Conservation (phyloP, 2,888 invertebrate genomes). For the Orchestes rusci region DNA sequence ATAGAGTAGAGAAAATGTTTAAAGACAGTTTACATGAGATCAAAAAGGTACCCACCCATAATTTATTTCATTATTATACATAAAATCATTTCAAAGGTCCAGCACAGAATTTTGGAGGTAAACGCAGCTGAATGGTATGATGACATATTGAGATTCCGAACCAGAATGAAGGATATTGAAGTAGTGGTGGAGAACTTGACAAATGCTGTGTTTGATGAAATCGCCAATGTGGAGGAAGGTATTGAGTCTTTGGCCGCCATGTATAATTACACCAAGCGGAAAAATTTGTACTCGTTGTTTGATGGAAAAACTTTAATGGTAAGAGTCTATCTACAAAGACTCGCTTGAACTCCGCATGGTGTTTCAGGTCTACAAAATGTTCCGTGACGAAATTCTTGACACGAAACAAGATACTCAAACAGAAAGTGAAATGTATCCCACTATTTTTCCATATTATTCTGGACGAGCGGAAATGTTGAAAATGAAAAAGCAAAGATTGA, state of each 20-base stretch:
- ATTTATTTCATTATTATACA: neutral
- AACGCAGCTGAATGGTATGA: constrained; percentile 79
- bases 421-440: constrained; percentile 54
- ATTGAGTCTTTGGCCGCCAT: constrained; percentile 70
- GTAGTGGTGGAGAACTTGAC: constrained; percentile 78
- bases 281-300: constrained; percentile 62
- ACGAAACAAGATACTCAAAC: constrained; percentile 63
- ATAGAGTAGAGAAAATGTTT: constrained; percentile 70
- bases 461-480: constrained; percentile 64
- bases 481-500: constrained; percentile 58
- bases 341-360: no score
- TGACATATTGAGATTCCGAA: constrained; percentile 56
- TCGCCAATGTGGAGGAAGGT: constrained; percentile 74
- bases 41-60: constrained; percentile 44
- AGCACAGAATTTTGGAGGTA: constrained; percentile 65
- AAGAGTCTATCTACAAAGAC: constrained; percentile 3
- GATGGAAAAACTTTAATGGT: constrained; percentile 60
- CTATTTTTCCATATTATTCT: constrained; percentile 62
- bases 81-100: constrained; percentile 47
- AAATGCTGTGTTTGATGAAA: constrained; percentile 67
- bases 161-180: constrained; percentile 57
- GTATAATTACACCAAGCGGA: constrained; percentile 69
- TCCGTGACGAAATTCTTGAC: constrained; percentile 65
- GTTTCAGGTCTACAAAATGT: constrained; percentile 62
- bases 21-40: constrained; percentile 55